A percentile compares a stretch with the other conserved stretches of the same genome.
These are phyloP conservation scores for Sinocyclocheilus rhinocerous DNA, from an alignment of 2,113 vertebrate species.

Conservation along the genomic window DNA sequence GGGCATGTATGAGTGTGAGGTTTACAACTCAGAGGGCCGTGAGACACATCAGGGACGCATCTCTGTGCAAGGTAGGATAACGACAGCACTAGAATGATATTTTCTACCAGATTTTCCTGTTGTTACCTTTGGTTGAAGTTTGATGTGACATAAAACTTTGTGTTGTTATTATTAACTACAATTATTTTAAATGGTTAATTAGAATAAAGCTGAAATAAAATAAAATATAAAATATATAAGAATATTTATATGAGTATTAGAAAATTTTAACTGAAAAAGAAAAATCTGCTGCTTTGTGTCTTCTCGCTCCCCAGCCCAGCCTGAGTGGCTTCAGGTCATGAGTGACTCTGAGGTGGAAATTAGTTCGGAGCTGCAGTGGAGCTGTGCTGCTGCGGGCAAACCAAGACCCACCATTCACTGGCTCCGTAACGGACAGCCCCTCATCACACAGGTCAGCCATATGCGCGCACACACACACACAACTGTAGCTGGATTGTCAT, in stretches of 20 bases:
- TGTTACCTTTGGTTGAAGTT: neutral
- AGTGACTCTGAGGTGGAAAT: slow-evolving; percentile 93
- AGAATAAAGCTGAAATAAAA: neutral
- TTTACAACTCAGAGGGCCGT: slow-evolving; percentile 86
- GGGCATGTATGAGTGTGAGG: slow-evolving; percentile 93
- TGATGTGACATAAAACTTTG: neutral
- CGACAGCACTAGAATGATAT: neutral
- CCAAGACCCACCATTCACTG: slow-evolving; percentile 86
- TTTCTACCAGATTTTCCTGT: neutral
- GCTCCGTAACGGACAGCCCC: slow-evolving; percentile 85
- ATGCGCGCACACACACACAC: slow-evolving; percentile 20
- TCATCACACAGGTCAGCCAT: slow-evolving; percentile 83
- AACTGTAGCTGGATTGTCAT: neutral
- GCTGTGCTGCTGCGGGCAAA: slow-evolving; percentile 88
- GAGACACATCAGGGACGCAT: slow-evolving; percentile 88
- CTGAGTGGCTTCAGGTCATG: slow-evolving; percentile 92
- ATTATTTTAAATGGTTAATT: neutral
- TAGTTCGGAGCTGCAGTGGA: slow-evolving; percentile 89
- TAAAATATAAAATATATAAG: neutral
- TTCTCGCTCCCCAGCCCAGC: slow-evolving; percentile 81
- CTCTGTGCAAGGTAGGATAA: slow-evolving; percentile 85
- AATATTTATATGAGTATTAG: too few species aligned
- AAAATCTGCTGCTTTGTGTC: neutral
- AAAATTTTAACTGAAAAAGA: too few species aligned
- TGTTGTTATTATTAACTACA: neutral